Evolutionary conservation across 23 tunicate species (phyloP), one percentile per base, ranked within the genome.

Genomic region (Clavelina lepadiformis): DNA sequence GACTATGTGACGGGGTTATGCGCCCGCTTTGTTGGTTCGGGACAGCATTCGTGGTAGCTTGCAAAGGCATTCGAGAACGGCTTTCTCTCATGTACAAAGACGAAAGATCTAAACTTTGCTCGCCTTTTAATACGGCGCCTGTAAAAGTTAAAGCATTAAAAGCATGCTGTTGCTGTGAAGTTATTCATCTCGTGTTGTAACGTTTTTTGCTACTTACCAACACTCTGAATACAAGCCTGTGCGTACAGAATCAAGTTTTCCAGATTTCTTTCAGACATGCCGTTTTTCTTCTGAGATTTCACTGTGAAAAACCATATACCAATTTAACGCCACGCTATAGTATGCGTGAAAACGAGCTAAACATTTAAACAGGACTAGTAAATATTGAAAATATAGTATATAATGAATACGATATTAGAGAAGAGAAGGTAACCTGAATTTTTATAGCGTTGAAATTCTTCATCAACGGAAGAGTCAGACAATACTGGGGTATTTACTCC

Each of bases 61-160:
- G 31, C 21, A 24, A 15, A 3, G 35, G 66, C 15, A 46, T 38
- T 33, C 63, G 71, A 8, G 66, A 28, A 31, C 72, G 70, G 25
- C 28, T 32, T 5, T 46, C 68, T 6, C 84, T 75, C 15, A 78
- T 62, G 56, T 78, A 69, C 22, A 78, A 46, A 23, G 84, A 57
- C 15, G 49, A 15, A 6, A 78, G 49, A 49, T 78, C 76, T 5
- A 78, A 31, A 31, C 72, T 78, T 46, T 57, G 75, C 60, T 78
- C 84, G 24, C 55, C 52, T 28, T 78, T 58, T 8, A 78, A 52
- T 34, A 78, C 33, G 11, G 68, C 69, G 46, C 58, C 84, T 78
- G 53, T 6, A 6, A 20, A 27, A 25, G 55, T 11, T 18, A 37
- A 37, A 63, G 49, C 49, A 11, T 41, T 15, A 15, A 41, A 41